A percentile compares a stretch with the other conserved stretches of the same genome.
These are phyloP conservation scores for Perodicticus potto DNA, from an alignment of 2,797 vertebrate species.

Conservation along the genomic window DNA sequence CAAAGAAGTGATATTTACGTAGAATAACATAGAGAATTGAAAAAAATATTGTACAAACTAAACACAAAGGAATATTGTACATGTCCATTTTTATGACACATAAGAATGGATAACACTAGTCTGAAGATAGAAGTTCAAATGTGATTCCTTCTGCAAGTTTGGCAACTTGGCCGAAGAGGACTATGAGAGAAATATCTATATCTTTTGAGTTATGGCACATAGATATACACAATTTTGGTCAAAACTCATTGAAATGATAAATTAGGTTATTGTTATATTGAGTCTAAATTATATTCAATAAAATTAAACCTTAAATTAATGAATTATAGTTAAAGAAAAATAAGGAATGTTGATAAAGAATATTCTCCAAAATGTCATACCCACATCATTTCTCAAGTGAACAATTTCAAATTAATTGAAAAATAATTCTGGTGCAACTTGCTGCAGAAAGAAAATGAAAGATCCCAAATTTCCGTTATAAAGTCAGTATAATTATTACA, in stretches of 20 bases:
- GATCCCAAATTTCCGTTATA: neutral
- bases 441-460: neutral
- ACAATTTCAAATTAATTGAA: conserved; percentile 17
- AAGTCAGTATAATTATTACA: neutral
- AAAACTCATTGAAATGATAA: neutral
- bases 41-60: neutral
- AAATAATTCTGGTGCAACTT: conserved; percentile 33
- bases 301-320: conserved; percentile 8
- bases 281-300: neutral
- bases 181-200: neutral
- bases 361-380: conserved; percentile 14
- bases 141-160: neutral
- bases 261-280: neutral
- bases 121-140: neutral
- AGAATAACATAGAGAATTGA: neutral
- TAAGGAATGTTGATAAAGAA: conserved; percentile 36
- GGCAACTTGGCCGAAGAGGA: neutral
- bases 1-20: neutral
- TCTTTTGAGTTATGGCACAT: neutral
- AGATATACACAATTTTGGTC: neutral
- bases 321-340: conserved; percentile 36
- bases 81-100: neutral
- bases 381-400: conserved; percentile 15
- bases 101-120: neutral
- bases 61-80: neutral